Conservation (phyloP, 1,140 invertebrate genomes). For the Penaeus indicus region DNA sequence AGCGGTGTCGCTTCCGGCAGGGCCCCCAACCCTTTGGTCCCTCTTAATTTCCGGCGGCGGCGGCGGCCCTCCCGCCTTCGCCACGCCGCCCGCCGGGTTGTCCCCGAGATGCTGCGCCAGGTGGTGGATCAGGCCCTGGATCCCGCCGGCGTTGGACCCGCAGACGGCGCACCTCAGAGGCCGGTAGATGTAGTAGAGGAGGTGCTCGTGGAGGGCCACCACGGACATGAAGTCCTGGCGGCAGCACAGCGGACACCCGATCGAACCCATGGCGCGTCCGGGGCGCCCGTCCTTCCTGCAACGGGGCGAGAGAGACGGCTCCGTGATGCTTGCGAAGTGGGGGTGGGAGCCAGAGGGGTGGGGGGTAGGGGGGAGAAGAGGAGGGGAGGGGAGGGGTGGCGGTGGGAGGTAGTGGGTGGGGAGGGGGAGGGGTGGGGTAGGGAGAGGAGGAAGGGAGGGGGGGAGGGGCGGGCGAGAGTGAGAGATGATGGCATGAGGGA, state of each 20-base stretch:
- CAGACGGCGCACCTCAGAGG: slow-evolving; percentile 53
- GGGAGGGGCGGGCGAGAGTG: too few species aligned
- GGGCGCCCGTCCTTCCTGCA: not conserved
- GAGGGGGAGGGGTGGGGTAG: too few species aligned
- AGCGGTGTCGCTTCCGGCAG: too few species aligned
- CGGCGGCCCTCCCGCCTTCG: too few species aligned
- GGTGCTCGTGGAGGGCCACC: slow-evolving; percentile 45
- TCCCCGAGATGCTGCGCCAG: slow-evolving; percentile 47
- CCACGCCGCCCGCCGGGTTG: not conserved
- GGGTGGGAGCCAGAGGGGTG: too few species aligned
- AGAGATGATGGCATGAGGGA: too few species aligned
- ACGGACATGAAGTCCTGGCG: slow-evolving; percentile 47
- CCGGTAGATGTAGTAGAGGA: slow-evolving; percentile 50
- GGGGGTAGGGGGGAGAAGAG: too few species aligned
- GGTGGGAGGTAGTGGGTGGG: too few species aligned
- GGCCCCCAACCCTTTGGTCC: too few species aligned
- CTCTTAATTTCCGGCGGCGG: too few species aligned
- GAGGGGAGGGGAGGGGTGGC: too few species aligned
- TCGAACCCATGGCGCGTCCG: slow-evolving; percentile 6
- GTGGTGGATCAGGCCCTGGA: slow-evolving; percentile 42
- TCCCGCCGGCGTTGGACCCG: slow-evolving; percentile 23
- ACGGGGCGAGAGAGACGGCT: not conserved
- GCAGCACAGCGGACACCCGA: slow-evolving; percentile 55
- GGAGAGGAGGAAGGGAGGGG: too few species aligned
- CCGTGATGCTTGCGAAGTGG: not conserved